Percentiles rank a stretch among this genome's conserved stretches.
phyloP scores from a whole-genome alignment of 2,113 vertebrate genomes.

The Dicentrarchus labrax region DNA sequence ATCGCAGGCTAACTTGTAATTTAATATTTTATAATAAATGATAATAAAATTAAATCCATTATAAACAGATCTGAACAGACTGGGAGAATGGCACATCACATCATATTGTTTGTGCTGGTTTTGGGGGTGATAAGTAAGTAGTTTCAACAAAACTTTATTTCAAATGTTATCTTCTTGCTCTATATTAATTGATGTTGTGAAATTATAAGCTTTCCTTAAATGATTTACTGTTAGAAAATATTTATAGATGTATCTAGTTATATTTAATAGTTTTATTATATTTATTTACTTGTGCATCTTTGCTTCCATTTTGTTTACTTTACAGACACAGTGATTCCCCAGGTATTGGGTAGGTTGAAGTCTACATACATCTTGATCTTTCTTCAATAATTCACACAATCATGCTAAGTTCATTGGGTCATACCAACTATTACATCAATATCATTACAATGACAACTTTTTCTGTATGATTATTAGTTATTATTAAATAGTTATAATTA shows the following conservation, averaged over 20 bases:
- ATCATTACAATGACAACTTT: no score
- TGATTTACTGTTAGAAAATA: not conserved
- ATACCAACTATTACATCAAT: no score
- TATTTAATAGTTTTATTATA: not conserved
- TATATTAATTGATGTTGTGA: not conserved
- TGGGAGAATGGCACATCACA: not conserved
- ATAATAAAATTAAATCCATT: not conserved
- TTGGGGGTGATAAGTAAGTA: conserved; percentile 30
- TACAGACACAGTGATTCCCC: conserved; percentile 9
- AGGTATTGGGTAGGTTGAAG: not conserved
- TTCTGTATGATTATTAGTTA: no score
- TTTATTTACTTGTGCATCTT: not conserved
- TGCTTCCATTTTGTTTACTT: not conserved
- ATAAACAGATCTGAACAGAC: not conserved
- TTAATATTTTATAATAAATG: not conserved
- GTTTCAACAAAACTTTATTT: not conserved
- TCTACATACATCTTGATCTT: not conserved
- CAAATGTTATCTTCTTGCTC: not conserved
- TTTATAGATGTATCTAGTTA: not conserved
- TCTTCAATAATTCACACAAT: no score
- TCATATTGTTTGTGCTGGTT: conserved; percentile 9
- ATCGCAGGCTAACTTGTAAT: not conserved
- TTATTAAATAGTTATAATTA: no score
- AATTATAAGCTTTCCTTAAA: not conserved
- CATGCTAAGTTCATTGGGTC: no score